Evolutionary conservation across 2,888 invertebrate genomes (phyloP).

Genomic region (Oligia fasciuncula): DNA sequence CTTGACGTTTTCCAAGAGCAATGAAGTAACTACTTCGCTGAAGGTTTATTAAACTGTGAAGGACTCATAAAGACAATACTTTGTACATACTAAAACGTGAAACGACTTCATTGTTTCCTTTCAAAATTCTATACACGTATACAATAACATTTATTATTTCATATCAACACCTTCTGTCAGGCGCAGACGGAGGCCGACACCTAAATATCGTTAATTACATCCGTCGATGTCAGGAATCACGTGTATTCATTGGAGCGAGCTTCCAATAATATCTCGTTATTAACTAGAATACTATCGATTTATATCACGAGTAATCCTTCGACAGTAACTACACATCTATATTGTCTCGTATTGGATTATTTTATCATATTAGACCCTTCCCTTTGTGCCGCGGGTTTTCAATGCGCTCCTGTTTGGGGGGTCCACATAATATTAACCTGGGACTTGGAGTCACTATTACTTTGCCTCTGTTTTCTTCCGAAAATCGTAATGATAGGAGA

Average conservation of each 20-base stretch:
- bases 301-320: conserved; percentile 52
- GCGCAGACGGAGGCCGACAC: conserved; percentile 29
- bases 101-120: conserved; percentile 21
- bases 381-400: conserved; percentile 36
- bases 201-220: conserved; percentile 54
- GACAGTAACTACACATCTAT: conserved; percentile 33
- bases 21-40: conserved; percentile 6
- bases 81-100: conserved; percentile 2
- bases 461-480: conserved; percentile 8
- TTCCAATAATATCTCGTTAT: conserved; percentile 52
- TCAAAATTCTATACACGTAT: neutral
- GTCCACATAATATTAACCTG: conserved; percentile 15
- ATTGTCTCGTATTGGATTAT: conserved; percentile 40
- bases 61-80: conserved; percentile 9
- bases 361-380: conserved; percentile 52
- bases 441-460: conserved; percentile 8
- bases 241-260: conserved; percentile 31
- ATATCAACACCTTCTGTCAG: conserved; percentile 27
- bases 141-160: conserved; percentile 31
- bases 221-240: conserved; percentile 49
- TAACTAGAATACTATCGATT: conserved; percentile 42
- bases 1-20: conserved; percentile 7
- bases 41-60: conserved; percentile 20
- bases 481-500: conserved; percentile 1
- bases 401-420: conserved; percentile 11